phyloP scores from a whole-genome alignment of 2,888 invertebrate species.

The Thereva unica region DNA sequence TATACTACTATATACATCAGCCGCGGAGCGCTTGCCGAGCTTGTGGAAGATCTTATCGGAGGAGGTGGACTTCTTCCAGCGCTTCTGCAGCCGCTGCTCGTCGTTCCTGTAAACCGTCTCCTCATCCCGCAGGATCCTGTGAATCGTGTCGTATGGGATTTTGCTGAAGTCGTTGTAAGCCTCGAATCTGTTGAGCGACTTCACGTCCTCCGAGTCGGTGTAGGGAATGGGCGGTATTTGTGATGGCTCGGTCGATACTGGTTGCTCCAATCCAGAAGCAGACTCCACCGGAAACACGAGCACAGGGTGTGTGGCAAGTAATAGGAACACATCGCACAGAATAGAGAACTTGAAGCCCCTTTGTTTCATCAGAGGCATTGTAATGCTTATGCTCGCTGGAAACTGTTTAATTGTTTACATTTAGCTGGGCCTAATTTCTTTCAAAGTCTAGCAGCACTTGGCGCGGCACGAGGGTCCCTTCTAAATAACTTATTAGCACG shows the following conservation, averaged over 20 bases:
- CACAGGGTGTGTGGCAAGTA: slow-evolving; percentile 6
- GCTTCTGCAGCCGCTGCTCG: slow-evolving; percentile 44
- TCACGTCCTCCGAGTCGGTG: slow-evolving; percentile 17
- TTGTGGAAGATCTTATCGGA: background rate
- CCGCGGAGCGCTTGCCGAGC: slow-evolving; percentile 27
- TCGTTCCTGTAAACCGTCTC: slow-evolving; percentile 50
- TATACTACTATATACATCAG: slow-evolving; percentile 27
- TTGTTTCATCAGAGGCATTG: slow-evolving; percentile 39
- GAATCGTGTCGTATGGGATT: slow-evolving; percentile 53
- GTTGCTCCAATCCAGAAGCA: background rate
- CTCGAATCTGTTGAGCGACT: slow-evolving; percentile 35
- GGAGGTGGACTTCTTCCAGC: slow-evolving; percentile 29
- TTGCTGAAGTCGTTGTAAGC: slow-evolving; percentile 35
- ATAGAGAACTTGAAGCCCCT: slow-evolving; percentile 39
- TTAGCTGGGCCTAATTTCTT: slow-evolving; percentile 15
- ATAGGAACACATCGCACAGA: slow-evolving; percentile 40
- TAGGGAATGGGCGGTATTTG: slow-evolving; percentile 12
- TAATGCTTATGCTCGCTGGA: slow-evolving; percentile 7
- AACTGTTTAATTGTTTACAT: slow-evolving; percentile 23
- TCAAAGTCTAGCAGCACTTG: slow-evolving; percentile 10
- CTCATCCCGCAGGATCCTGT: slow-evolving; percentile 54
- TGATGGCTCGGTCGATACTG: background rate
- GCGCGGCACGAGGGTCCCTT: slow-evolving; percentile 10
- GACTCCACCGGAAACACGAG: background rate
- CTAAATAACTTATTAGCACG: slow-evolving; percentile 22